Evolutionary conservation across 1,140 invertebrate species (phyloP).

Genomic region (Pomphorhynchus laevis): DNA sequence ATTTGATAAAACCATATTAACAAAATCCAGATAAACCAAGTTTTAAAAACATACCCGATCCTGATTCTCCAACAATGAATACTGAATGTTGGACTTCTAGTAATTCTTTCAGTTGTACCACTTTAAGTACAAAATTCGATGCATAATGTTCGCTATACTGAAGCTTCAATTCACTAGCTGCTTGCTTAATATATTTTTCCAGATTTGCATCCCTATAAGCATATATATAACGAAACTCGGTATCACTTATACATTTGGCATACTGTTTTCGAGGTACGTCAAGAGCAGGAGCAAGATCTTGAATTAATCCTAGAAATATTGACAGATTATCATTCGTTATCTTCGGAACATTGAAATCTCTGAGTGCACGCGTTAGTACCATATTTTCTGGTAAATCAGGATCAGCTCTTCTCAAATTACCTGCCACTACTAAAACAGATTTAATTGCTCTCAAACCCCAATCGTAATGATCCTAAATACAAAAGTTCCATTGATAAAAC

Average conservation of each 20-base stretch:
- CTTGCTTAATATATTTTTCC: background rate
- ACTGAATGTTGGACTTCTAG: background rate
- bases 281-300: background rate
- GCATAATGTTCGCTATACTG: background rate
- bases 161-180: background rate
- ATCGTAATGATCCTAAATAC: slow-evolving; percentile 26
- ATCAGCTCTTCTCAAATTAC: background rate
- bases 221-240: background rate
- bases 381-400: background rate
- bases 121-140: background rate
- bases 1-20: too few species aligned
- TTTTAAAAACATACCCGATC: too few species aligned
- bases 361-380: background rate
- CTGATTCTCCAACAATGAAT: background rate
- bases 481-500: too few species aligned
- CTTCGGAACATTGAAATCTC: background rate
- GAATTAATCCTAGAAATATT: background rate
- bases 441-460: background rate
- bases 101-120: background rate
- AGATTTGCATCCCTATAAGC: background rate
- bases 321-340: background rate
- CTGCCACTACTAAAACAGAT: background rate
- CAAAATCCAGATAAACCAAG: too few species aligned
- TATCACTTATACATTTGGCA: background rate
- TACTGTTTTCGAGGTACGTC: background rate